A percentile compares a stretch with the other conserved stretches of the same genome.
phyloP scores from a whole-genome alignment of 37 sponge, comb jelly and placozoan species.

The Petrosia ficiformis region DNA sequence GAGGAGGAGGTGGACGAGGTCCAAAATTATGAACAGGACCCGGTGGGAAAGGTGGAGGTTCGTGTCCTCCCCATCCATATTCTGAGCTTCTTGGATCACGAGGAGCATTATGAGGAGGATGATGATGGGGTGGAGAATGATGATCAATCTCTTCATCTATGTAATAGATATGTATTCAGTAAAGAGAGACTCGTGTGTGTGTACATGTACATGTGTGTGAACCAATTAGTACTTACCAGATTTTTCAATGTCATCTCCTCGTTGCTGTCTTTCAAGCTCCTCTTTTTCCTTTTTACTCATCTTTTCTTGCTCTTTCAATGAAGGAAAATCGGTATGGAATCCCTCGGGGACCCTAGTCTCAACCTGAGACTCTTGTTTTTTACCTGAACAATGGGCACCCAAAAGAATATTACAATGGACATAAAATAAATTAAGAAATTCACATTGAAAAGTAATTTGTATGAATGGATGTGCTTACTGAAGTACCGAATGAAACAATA shows the following conservation, averaged over 20 bases:
- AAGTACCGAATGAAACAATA: too few relatives aligned
- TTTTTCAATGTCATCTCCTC: neutral
- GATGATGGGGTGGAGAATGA: neutral
- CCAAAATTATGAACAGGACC: too few relatives aligned
- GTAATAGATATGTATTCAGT: too few relatives aligned
- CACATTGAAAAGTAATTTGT: too few relatives aligned
- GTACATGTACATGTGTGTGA: too few relatives aligned
- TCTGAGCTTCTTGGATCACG: too few relatives aligned
- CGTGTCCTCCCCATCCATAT: neutral
- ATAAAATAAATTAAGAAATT: too few relatives aligned
- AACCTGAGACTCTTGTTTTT: neutral
- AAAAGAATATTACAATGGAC: neutral
- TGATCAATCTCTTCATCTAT: neutral
- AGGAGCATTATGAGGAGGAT: neutral
- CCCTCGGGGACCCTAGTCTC: neutral
- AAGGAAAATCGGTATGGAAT: constrained; percentile 61
- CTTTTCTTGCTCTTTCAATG: constrained; percentile 60
- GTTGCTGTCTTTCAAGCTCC: constrained; percentile 28
- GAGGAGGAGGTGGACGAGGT: neutral
- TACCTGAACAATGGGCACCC: neutral
- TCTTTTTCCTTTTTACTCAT: constrained; percentile 46
- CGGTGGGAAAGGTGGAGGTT: neutral
- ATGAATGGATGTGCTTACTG: too few relatives aligned
- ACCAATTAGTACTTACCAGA: too few relatives aligned
- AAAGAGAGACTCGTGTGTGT: too few relatives aligned